Conservation (phyloP, 2,797 vertebrate species). For the Onychomys arenicola region DNA sequence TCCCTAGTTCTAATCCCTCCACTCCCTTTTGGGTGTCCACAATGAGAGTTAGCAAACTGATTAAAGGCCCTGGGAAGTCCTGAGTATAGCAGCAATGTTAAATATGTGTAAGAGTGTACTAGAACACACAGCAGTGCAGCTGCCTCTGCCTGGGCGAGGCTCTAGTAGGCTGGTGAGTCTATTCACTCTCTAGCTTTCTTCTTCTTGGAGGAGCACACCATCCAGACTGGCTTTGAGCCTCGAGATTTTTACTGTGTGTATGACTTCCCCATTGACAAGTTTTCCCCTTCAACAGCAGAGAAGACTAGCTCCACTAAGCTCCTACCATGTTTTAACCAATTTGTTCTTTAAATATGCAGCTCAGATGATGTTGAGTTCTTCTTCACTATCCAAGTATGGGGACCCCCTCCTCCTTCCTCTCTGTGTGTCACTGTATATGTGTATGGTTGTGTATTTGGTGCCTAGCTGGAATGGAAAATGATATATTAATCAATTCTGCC, state of each 20-base stretch:
- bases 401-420: background rate
- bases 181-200: background rate
- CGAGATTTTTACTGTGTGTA: background rate
- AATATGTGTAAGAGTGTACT: background rate
- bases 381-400: background rate
- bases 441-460: background rate
- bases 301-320: background rate
- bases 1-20: background rate
- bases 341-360: conserved; percentile 15
- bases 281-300: background rate
- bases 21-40: background rate
- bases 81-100: background rate
- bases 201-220: background rate
- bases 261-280: background rate
- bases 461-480: background rate
- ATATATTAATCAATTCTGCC: background rate
- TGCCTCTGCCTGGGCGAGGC: background rate
- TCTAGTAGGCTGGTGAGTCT: background rate
- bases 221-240: background rate
- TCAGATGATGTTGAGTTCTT: background rate
- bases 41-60: background rate
- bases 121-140: background rate
- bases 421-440: background rate
- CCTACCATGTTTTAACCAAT: background rate
- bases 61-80: background rate